Conservation (phyloP, 2,888 invertebrate genomes). For the Leptinotarsa juncta region DNA sequence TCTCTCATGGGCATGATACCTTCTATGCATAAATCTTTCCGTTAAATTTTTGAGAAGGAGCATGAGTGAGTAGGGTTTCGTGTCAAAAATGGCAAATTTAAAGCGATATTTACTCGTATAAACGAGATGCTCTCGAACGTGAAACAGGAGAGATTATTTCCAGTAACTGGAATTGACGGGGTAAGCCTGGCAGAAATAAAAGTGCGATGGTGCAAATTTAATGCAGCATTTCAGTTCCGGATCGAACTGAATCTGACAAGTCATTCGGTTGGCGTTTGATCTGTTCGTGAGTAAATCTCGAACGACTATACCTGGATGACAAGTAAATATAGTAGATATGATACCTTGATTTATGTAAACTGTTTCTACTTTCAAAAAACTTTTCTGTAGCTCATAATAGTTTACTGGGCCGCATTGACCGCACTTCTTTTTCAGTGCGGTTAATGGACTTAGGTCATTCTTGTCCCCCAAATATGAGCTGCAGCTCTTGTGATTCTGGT, state of each 20-base stretch:
- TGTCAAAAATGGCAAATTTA: neutral
- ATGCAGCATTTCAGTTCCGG: neutral
- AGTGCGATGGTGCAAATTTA: slow-evolving; percentile 1
- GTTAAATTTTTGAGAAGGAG: neutral
- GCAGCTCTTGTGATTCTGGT: too few relatives aligned
- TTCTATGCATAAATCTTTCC: neutral
- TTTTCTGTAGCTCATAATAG: too few relatives aligned
- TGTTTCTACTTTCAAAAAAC: too few relatives aligned
- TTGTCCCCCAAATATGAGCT: too few relatives aligned
- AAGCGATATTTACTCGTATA: neutral
- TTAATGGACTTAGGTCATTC: too few relatives aligned
- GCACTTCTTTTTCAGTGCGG: too few relatives aligned
- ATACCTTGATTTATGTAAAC: too few relatives aligned
- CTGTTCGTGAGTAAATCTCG: neutral
- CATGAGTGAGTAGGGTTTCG: slow-evolving; percentile 3
- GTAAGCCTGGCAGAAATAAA: slow-evolving; percentile 15
- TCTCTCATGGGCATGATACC: neutral
- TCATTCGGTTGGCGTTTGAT: neutral
- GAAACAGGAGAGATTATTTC: neutral
- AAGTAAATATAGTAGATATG: neutral
- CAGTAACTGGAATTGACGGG: slow-evolving; percentile 14
- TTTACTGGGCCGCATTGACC: too few relatives aligned
- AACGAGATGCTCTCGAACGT: neutral
- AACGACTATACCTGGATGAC: neutral
- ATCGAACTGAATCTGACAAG: neutral